phyloP scores from a whole-genome alignment of 2,888 invertebrate species.

The Serrognathus titanus region DNA sequence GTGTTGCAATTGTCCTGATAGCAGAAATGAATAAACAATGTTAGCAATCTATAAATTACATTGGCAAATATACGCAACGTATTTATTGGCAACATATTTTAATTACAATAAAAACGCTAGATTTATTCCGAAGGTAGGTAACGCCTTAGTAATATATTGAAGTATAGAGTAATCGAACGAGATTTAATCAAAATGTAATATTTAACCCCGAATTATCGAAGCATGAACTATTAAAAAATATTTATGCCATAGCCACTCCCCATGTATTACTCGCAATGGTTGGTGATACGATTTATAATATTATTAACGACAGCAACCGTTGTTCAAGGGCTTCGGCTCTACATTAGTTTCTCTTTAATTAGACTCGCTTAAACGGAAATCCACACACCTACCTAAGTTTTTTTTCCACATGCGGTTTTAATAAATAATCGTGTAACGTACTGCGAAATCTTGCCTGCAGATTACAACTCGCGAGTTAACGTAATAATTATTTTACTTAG shows the following conservation, averaged over 20 bases:
- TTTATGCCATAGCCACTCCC: conserved; percentile 39
- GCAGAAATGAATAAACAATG: not conserved
- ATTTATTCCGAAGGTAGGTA: conserved; percentile 2
- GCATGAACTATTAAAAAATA: conserved; percentile 41
- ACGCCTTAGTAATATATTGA: conserved; percentile 4
- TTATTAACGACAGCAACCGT: conserved; percentile 31
- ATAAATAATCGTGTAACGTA: not conserved
- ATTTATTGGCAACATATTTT: not conserved
- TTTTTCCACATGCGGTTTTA: not conserved
- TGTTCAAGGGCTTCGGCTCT: conserved; percentile 28
- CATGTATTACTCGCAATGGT: conserved; percentile 25
- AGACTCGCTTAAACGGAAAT: conserved; percentile 36
- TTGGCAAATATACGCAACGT: not conserved
- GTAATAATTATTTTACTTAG: too few species aligned
- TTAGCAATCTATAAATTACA: not conserved
- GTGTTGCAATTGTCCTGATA: too few species aligned
- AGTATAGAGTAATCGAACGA: not conserved
- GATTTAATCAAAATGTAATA: conserved; percentile 19
- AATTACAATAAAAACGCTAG: not conserved
- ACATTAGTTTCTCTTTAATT: conserved; percentile 33
- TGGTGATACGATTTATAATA: conserved; percentile 31
- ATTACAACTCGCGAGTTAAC: too few species aligned
- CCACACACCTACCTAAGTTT: conserved; percentile 33
- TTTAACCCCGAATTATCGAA: conserved; percentile 33
- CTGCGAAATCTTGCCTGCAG: not conserved